A percentile compares a stretch with the other conserved stretches of the same genome.
Conservation (phyloP, 2,113 vertebrate species). For the Oreochromis aureus region DNA sequence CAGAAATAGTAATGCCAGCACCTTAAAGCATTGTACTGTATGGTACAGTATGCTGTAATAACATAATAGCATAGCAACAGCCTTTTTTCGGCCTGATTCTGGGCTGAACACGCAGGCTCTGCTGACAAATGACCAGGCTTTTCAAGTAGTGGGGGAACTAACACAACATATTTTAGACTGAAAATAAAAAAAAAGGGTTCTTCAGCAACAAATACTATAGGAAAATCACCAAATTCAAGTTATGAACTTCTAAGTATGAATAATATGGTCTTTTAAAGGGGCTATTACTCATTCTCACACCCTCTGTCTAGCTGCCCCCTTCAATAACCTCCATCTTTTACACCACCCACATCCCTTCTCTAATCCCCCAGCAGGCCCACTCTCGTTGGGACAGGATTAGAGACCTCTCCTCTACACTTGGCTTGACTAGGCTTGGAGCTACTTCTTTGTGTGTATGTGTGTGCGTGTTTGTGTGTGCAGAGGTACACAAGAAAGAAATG, state of each 20-base stretch:
- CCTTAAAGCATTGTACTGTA: background rate
- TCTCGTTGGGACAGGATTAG: constrained; percentile 59
- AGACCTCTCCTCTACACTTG: constrained; percentile 21
- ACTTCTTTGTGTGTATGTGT: background rate
- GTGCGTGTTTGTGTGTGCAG: background rate
- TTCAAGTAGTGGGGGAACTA: background rate
- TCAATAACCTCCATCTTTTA: constrained; percentile 30
- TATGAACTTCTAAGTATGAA: background rate
- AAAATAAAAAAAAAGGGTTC: background rate
- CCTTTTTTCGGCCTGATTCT: background rate
- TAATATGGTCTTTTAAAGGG: background rate
- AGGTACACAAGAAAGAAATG: constrained; percentile 9
- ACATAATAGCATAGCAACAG: background rate
- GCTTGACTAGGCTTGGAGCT: background rate
- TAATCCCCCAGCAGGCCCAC: constrained; percentile 56
- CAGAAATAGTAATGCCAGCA: background rate
- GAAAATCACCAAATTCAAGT: background rate
- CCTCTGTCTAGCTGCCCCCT: background rate
- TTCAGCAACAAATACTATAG: background rate
- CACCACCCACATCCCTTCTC: constrained; percentile 40
- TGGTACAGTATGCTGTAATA: background rate
- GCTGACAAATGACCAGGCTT: background rate
- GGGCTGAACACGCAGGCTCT: background rate
- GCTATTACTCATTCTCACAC: background rate
- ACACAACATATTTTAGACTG: background rate